These are phyloP conservation scores for Palythoa grandis DNA, from an alignment of 92 coral and sea anemone species.

Conservation along the genomic window DNA sequence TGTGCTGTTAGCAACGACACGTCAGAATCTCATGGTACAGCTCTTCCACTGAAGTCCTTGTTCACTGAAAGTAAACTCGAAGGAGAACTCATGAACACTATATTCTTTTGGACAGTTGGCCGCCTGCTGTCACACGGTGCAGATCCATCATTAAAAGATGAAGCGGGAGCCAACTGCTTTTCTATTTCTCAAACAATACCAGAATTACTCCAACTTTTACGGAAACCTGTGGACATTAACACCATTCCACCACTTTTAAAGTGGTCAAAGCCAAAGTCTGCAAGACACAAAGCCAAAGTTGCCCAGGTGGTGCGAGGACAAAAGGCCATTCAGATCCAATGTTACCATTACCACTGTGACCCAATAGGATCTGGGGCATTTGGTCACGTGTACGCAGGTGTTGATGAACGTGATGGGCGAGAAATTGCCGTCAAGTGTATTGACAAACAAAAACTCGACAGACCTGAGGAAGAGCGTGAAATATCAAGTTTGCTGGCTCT, in stretches of 20 bases:
- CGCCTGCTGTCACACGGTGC: constrained; percentile 36
- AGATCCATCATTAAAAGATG: constrained; percentile 24
- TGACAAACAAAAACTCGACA: constrained; percentile 43
- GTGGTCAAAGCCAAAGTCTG: constrained; percentile 34
- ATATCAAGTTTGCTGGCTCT: constrained; percentile 44
- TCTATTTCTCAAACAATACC: background rate
- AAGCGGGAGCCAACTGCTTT: background rate
- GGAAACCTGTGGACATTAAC: constrained; percentile 23
- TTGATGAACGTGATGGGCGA: constrained; percentile 57
- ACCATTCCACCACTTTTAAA: constrained; percentile 34
- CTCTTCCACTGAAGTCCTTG: background rate
- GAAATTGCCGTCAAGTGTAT: constrained; percentile 65
- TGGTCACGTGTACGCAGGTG: constrained; percentile 59
- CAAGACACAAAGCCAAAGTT: constrained; percentile 25
- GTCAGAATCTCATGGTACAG: background rate
- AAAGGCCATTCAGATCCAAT: constrained; percentile 8
- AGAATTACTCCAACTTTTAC: background rate
- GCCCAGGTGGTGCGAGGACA: constrained; percentile 59
- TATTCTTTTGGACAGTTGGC: constrained; percentile 41
- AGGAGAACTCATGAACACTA: constrained; percentile 9
- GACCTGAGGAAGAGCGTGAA: constrained; percentile 58
- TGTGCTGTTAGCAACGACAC: background rate
- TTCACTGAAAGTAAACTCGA: background rate
- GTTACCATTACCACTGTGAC: constrained; percentile 45
- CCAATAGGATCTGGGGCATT: constrained; percentile 56